A percentile compares a stretch with the other conserved stretches of the same genome.
These are phyloP conservation scores for Nannoperca obscura DNA, from an alignment of 2,797 vertebrate species.

Conservation along the genomic window DNA sequence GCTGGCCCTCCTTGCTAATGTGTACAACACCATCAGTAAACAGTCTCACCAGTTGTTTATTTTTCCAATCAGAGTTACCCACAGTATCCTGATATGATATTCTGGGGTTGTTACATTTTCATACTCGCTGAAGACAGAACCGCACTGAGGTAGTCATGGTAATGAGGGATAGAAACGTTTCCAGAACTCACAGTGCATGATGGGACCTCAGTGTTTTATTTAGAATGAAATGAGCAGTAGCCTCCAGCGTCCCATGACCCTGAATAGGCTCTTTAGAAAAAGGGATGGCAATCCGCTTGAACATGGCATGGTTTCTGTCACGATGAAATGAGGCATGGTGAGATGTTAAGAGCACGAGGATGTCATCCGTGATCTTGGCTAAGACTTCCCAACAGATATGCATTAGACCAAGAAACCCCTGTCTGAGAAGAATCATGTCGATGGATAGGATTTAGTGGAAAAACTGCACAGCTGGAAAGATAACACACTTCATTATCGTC, in stretches of 20 bases:
- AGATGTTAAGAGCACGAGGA: conserved; percentile 16
- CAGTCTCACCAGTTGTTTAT: neutral
- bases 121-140: neutral
- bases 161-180: conserved; percentile 15
- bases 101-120: neutral
- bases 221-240: conserved; percentile 21
- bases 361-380: conserved; percentile 27
- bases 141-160: conserved; percentile 1
- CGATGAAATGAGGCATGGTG: conserved; percentile 40
- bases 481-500: conserved; percentile 54
- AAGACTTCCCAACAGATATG: conserved; percentile 22
- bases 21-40: neutral
- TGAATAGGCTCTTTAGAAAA: neutral
- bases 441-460: conserved; percentile 28
- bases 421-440: conserved; percentile 2
- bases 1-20: neutral
- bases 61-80: neutral
- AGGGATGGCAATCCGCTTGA: conserved; percentile 24
- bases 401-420: conserved; percentile 18
- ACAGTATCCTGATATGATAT: neutral
- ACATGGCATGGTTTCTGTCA: conserved; percentile 10
- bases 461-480: conserved; percentile 41
- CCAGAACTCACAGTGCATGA: conserved; percentile 1
- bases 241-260: neutral
- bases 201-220: conserved; percentile 30